A percentile compares a stretch with the other conserved stretches of the same genome.
phyloP scores from a whole-genome alignment of 1,140 invertebrate genomes.

The Pseudomyrmex gracilis region DNA sequence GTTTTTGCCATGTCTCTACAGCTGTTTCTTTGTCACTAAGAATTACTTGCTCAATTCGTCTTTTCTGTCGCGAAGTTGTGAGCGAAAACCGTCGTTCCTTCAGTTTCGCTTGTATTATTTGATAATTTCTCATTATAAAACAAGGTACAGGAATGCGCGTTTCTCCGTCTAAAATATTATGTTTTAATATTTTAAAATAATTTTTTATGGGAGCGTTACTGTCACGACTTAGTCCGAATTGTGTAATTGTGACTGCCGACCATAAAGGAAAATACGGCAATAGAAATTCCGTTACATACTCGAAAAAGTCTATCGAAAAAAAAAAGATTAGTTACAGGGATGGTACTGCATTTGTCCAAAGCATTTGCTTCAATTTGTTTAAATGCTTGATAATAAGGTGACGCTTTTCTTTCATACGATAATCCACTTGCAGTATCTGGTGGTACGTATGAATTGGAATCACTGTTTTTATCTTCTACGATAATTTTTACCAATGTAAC shows the following conservation, averaged over 20 bases:
- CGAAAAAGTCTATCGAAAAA: background rate
- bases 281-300: background rate
- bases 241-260: background rate
- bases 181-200: slow-evolving; percentile 24
- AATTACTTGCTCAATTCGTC: background rate
- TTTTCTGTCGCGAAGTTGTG: background rate
- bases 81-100: background rate
- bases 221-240: background rate
- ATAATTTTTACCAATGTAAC: too few relatives aligned
- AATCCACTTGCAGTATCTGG: background rate
- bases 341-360: too few relatives aligned
- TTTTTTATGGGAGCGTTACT: slow-evolving; percentile 3
- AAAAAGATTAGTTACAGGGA: background rate
- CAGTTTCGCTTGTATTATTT: background rate
- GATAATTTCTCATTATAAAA: background rate
- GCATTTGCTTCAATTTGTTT: background rate
- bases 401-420: background rate
- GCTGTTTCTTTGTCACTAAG: background rate
- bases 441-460: background rate
- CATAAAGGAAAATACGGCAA: slow-evolving; percentile 4
- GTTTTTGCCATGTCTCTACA: background rate
- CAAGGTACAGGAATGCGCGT: background rate
- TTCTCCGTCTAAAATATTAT: background rate
- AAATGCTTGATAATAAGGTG: background rate
- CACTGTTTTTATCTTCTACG: background rate